These are phyloP conservation scores for Proterorhinus semilunaris DNA, from an alignment of 2,113 vertebrate genomes.

Conservation along the genomic window DNA sequence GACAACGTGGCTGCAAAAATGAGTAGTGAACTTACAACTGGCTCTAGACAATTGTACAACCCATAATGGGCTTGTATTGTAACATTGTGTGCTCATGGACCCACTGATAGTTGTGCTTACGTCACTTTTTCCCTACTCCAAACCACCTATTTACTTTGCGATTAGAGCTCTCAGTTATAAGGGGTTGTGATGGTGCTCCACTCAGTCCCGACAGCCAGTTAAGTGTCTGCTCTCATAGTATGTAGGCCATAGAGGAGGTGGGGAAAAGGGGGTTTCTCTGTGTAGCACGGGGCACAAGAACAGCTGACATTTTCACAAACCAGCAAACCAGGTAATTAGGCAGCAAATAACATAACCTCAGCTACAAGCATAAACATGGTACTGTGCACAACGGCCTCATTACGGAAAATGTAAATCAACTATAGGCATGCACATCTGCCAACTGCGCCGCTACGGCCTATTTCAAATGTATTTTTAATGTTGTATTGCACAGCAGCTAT, in stretches of 20 bases:
- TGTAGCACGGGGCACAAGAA: slow-evolving; percentile 36
- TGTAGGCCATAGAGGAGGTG: slow-evolving; percentile 26
- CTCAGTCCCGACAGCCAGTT: slow-evolving; percentile 30
- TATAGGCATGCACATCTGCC: slow-evolving; percentile 61
- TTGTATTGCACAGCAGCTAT: slow-evolving; percentile 19
- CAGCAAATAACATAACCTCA: slow-evolving; percentile 56
- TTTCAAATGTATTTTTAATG: slow-evolving; percentile 41
- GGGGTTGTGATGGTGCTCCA: slow-evolving; percentile 20
- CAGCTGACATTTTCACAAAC: slow-evolving; percentile 72
- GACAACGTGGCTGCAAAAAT: neutral
- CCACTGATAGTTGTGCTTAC: slow-evolving; percentile 1
- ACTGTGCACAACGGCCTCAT: slow-evolving; percentile 54
- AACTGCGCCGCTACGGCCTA: slow-evolving; percentile 23
- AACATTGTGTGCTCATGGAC: neutral
- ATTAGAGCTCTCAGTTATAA: slow-evolving; percentile 16
- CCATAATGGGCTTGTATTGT: neutral
- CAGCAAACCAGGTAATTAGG: slow-evolving; percentile 72
- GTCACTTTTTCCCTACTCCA: slow-evolving; percentile 26
- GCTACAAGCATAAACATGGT: slow-evolving; percentile 64
- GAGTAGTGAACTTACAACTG: neutral
- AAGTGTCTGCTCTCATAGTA: slow-evolving; percentile 18
- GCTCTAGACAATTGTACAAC: neutral
- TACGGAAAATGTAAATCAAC: slow-evolving; percentile 62
- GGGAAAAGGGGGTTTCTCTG: slow-evolving; percentile 34
- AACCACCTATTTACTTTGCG: slow-evolving; percentile 41